phyloP scores from a whole-genome alignment of 2,113 vertebrate genomes.

The Triplophysa rosa region DNA sequence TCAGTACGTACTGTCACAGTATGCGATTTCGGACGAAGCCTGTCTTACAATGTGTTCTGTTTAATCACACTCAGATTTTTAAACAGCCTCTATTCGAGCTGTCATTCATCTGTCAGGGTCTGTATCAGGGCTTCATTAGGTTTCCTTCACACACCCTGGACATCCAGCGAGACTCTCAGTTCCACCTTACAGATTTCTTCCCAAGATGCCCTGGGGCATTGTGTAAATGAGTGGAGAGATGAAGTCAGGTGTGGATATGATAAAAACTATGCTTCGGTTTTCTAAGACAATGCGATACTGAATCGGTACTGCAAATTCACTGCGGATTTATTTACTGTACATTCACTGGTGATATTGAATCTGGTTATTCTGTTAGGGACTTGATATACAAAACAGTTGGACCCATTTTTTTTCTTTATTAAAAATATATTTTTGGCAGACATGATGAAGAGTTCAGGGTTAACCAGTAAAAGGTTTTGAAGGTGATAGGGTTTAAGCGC shows the following conservation, averaged over 20 bases:
- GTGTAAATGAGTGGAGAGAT: conserved; percentile 36
- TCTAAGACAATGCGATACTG: too few relatives aligned
- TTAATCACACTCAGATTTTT: conserved; percentile 34
- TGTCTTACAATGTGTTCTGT: conserved; percentile 7
- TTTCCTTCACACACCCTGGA: conserved; percentile 35
- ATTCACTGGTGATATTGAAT: not conserved
- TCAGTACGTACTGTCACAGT: too few relatives aligned
- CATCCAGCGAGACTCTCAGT: conserved; percentile 19
- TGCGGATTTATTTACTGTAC: not conserved
- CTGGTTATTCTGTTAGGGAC: not conserved
- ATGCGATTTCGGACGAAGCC: too few relatives aligned
- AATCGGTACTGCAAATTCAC: not conserved
- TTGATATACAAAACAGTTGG: not conserved
- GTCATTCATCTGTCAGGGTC: conserved; percentile 46
- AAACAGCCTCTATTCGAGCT: conserved; percentile 39
- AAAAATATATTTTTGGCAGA: too few relatives aligned
- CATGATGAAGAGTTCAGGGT: conserved; percentile 7
- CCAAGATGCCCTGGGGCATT: conserved; percentile 14
- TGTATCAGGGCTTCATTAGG: conserved; percentile 48
- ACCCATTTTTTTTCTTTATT: too few relatives aligned
- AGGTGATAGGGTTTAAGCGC: conserved; percentile 7
- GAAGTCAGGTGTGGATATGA: conserved; percentile 35
- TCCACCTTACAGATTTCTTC: conserved; percentile 30
- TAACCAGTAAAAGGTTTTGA: not conserved
- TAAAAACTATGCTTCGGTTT: not conserved